These are phyloP conservation scores for Nycticebus coucang DNA, from an alignment of 2,113 vertebrate genomes.

Conservation along the genomic window DNA sequence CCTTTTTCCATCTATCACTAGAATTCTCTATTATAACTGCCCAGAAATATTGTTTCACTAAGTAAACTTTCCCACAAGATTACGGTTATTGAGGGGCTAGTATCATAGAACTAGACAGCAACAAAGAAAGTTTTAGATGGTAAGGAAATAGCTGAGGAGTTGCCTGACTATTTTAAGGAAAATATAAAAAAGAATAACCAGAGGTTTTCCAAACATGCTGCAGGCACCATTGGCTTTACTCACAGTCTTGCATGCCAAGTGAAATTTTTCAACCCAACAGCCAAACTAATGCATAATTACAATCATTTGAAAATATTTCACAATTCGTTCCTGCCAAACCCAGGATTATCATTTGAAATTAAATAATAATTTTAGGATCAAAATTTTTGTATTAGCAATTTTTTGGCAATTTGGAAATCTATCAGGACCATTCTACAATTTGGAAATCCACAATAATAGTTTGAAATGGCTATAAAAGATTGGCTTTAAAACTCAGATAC, in stretches of 20 bases:
- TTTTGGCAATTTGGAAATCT: conserved; percentile 47
- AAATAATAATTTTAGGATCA: conserved; percentile 64
- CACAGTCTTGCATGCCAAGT: neutral
- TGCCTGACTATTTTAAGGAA: neutral
- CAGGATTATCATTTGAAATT: conserved; percentile 54
- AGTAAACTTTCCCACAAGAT: neutral
- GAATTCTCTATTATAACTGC: neutral
- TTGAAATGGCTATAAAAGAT: conserved; percentile 22
- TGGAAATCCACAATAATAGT: neutral
- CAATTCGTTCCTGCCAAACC: conserved; percentile 30
- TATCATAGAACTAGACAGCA: neutral
- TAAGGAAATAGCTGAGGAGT: neutral
- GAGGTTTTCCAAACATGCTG: neutral
- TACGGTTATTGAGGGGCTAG: neutral
- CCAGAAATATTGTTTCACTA: neutral
- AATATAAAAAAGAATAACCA: neutral
- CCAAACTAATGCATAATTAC: conserved; percentile 47
- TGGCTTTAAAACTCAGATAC: conserved; percentile 54
- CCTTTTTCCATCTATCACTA: neutral
- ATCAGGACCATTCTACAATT: conserved; percentile 10
- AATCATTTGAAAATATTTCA: conserved; percentile 59
- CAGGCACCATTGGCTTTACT: neutral
- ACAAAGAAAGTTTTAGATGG: neutral
- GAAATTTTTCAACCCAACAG: conserved; percentile 25
- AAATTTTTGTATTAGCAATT: conserved; percentile 49